Evolutionary conservation across 2,888 invertebrate genomes (phyloP).

Genomic region (Cantharis nigra): DNA sequence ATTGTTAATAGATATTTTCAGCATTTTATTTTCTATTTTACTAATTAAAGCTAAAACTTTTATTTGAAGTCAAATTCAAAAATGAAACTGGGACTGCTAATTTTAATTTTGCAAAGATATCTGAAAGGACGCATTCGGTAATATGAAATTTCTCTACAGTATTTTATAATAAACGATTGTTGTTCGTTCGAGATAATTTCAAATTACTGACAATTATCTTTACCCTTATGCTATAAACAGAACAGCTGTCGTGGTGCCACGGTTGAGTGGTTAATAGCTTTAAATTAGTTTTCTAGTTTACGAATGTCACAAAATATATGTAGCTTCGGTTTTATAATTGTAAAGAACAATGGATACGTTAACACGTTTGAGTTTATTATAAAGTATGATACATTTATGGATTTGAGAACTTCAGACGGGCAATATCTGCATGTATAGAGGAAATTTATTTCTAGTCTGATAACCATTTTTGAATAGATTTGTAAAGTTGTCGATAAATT

Average conservation of each 20-base stretch:
- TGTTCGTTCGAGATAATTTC: conserved; percentile 5
- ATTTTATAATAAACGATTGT: background rate
- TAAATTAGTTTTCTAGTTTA: conserved; percentile 32
- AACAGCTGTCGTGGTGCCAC: conserved; percentile 24
- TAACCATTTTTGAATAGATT: background rate
- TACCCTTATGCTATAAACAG: conserved; percentile 27
- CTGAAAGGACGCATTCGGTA: background rate
- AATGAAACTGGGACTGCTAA: background rate
- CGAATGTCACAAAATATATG: conserved; percentile 23
- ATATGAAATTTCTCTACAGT: background rate
- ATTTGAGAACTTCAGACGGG: conserved; percentile 12
- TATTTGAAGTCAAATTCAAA: background rate
- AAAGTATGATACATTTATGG: conserved; percentile 20
- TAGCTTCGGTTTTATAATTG: conserved; percentile 28
- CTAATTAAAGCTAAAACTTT: background rate
- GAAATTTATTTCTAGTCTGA: background rate
- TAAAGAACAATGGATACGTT: conserved; percentile 19
- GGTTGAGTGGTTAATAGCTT: conserved; percentile 29
- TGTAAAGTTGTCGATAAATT: conserved; percentile 6
- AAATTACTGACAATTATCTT: conserved; percentile 24
- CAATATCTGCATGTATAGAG: background rate
- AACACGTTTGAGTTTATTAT: conserved; percentile 14
- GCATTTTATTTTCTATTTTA: background rate
- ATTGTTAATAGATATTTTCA: background rate
- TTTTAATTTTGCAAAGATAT: background rate